Base-by-base conservation (phyloP, 1,140 invertebrate species). In the Drosophila elegans region DNA sequence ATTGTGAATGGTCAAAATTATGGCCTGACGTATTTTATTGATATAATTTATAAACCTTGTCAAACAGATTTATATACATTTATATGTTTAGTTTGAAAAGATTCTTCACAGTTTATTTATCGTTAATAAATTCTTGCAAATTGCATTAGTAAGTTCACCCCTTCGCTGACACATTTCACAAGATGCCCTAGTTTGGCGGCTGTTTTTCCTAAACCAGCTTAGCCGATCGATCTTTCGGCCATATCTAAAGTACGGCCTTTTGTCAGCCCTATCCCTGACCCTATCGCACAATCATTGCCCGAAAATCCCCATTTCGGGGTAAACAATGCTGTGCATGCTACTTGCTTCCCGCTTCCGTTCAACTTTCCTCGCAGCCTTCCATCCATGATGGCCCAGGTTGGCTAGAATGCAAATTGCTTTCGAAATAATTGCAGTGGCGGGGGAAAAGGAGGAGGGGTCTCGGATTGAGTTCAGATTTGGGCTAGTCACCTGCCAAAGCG, bases 401-500 rank as follows among this genome's bases (percentile, higher is more conserved):
- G 11, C n/a, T 41, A 29, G 64, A 71, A 71, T 71, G 68, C 68
- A 71, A 71, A 71, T 71, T 71, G 54, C 53, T 71, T 71, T 49
- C 68, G 32, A 71, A 71, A 71, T 71, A 71, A 71, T 71, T 71
- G 67, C 66, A 69, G 41, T 67, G 49, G 46, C 62, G 11, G 36
- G 7, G 11, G 34, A 9, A 2, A n/a, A 27, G 11, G 25, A 1
- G 34, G 29, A 21, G 10, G 54, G 12, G n/a, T 4, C 7, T 6
- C 12, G 62, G 42, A 38, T 44, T 21, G 49, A 41, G 46, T 34
- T 46, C 38, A 16, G 56, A 59, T 59, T 59, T 13, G 38, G 38
- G 38, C 39, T 60, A 45, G 46, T 60, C 60, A 56, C 60, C 60
- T 74, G 71, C 36, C 56, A 71, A 73, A 53, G 42, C 21, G 49